Evolutionary conservation across 2,113 vertebrate species (phyloP).

Genomic region (Spea bombifrons): DNA sequence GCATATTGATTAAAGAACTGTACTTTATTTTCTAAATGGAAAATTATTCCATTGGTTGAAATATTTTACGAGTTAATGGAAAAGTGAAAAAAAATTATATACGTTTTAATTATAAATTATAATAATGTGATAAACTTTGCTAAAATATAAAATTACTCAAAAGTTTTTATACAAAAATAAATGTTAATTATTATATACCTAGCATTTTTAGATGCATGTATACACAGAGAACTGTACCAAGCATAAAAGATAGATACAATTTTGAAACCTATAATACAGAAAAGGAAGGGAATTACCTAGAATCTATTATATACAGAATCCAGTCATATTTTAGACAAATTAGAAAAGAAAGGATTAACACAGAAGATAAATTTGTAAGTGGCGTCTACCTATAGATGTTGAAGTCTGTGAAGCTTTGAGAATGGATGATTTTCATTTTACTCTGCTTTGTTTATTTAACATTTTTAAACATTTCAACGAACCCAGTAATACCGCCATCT

Average conservation of each 20-base stretch:
- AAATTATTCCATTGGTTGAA: constrained; percentile 57
- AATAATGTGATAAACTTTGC: constrained; percentile 53
- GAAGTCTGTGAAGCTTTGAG: background rate
- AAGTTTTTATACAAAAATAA: constrained; percentile 52
- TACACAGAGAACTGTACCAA: background rate
- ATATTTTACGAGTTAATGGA: constrained; percentile 1
- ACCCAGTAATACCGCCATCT: background rate
- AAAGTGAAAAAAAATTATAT: constrained; percentile 58
- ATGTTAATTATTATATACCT: constrained; percentile 51
- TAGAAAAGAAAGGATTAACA: constrained; percentile 23
- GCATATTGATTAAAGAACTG: constrained; percentile 53
- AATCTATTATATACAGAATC: constrained; percentile 11
- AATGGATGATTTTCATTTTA: background rate
- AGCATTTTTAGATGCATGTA: constrained; percentile 1
- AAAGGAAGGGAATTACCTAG: background rate
- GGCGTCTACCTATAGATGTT: constrained; percentile 16
- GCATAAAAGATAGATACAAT: constrained; percentile 10
- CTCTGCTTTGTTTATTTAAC: no score
- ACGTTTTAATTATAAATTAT: constrained; percentile 54
- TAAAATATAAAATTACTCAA: constrained; percentile 48
- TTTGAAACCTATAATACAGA: constrained; percentile 12
- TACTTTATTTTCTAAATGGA: constrained; percentile 61
- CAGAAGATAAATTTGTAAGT: constrained; percentile 6
- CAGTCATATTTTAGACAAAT: constrained; percentile 11
- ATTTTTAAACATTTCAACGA: background rate